phyloP scores from a whole-genome alignment of 1,140 invertebrate species.

The Tetraneura akinire region DNA sequence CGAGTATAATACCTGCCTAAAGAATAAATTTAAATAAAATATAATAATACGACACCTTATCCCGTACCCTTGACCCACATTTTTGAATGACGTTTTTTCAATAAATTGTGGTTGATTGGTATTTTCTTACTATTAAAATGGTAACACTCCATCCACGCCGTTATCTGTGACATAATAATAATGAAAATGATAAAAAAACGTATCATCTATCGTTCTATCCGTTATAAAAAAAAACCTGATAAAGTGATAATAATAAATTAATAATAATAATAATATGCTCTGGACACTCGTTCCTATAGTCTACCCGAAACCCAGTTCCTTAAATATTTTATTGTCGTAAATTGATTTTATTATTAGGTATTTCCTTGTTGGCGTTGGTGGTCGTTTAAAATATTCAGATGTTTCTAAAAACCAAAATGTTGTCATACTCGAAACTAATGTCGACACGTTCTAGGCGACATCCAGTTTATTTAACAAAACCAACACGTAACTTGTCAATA shows the following conservation, averaged over 20 bases:
- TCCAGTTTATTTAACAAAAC: not conserved
- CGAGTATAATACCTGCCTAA: too few species aligned
- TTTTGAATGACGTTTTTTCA: too few species aligned
- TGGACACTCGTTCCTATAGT: too few species aligned
- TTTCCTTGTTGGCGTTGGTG: not conserved
- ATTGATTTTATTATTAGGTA: conserved; percentile 35
- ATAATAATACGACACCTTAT: too few species aligned
- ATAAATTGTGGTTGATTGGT: too few species aligned
- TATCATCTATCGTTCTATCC: too few species aligned
- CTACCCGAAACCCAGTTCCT: not conserved
- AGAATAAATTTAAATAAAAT: too few species aligned
- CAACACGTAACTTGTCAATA: not conserved
- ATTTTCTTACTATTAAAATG: not conserved
- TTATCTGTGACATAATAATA: conserved; percentile 21
- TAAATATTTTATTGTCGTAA: conserved; percentile 19
- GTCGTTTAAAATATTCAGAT: not conserved
- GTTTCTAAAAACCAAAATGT: not conserved
- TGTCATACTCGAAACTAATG: not conserved
- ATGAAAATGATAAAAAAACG: conserved; percentile 5
- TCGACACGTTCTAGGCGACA: not conserved
- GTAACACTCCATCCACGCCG: not conserved
- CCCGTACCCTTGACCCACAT: too few species aligned
- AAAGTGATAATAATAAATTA: not conserved
- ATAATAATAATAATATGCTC: not conserved
- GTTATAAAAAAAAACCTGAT: conserved; percentile 18